phyloP scores from a whole-genome alignment of 2,113 vertebrate species.

The Neoarius graeffei region DNA sequence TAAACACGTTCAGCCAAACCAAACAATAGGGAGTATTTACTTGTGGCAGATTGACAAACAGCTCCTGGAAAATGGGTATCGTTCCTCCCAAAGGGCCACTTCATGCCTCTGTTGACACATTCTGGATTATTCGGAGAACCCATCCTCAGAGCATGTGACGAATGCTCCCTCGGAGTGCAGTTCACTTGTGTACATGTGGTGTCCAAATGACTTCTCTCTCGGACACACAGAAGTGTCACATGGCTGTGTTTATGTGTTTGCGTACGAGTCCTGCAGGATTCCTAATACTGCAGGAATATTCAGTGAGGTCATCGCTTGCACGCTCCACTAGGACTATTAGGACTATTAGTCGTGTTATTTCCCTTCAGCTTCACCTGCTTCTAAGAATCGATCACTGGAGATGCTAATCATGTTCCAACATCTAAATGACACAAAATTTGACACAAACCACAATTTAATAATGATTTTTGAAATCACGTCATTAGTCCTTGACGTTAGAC shows the following conservation, averaged over 20 bases:
- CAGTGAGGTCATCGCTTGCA: neutral
- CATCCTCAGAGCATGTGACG: neutral
- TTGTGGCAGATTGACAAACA: slow-evolving; percentile 22
- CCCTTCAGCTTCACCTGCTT: neutral
- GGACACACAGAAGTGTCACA: neutral
- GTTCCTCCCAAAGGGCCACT: neutral
- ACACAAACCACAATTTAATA: neutral
- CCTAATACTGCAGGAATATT: neutral
- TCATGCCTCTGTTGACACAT: neutral
- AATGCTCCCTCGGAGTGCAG: neutral
- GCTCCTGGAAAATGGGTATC: slow-evolving; percentile 1
- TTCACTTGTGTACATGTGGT: neutral
- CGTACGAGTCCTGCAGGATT: neutral
- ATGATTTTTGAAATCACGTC: neutral
- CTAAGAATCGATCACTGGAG: neutral
- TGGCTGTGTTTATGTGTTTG: neutral
- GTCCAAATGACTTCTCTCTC: slow-evolving; percentile 6
- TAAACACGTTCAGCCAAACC: slow-evolving; percentile 13
- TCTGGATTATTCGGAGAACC: neutral
- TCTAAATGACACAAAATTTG: neutral
- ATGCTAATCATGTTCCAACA: neutral
- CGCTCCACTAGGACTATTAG: too few relatives aligned
- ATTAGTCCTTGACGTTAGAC: neutral
- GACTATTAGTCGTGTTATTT: neutral
- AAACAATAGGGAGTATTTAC: slow-evolving; percentile 34